These are phyloP conservation scores for Blastobasis lacticolella DNA, from an alignment of 2,888 invertebrate genomes.

Conservation along the genomic window DNA sequence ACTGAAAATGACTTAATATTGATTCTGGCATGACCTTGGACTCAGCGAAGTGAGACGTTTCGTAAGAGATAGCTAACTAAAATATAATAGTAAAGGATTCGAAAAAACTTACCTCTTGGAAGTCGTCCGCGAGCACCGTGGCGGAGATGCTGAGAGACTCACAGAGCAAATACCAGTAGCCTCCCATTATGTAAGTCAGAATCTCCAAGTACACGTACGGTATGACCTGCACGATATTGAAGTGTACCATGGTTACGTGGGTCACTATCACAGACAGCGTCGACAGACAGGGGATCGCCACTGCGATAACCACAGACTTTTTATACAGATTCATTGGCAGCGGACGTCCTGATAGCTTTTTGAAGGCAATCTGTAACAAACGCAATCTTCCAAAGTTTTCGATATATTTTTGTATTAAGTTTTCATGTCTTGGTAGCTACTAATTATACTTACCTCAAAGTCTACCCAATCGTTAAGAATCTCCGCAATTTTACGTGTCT, in stretches of 20 bases:
- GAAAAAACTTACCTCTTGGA: conserved; percentile 67
- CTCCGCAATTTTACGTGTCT: conserved; percentile 76
- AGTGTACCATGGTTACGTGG: conserved; percentile 81
- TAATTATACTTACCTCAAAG: conserved; percentile 77
- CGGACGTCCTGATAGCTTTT: conserved; percentile 72
- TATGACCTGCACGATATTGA: conserved; percentile 76
- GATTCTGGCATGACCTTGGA: too few species aligned
- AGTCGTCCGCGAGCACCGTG: conserved; percentile 78
- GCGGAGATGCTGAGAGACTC: conserved; percentile 78
- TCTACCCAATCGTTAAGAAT: conserved; percentile 78
- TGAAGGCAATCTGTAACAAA: conserved; percentile 69
- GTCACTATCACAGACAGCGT: conserved; percentile 78
- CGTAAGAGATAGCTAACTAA: too few species aligned
- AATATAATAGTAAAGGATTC: too few species aligned
- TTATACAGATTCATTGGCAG: conserved; percentile 73
- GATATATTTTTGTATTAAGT: too few species aligned
- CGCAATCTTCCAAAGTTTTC: too few species aligned
- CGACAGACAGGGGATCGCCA: conserved; percentile 76
- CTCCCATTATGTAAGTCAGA: conserved; percentile 79
- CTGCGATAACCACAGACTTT: conserved; percentile 73
- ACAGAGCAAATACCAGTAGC: conserved; percentile 82
- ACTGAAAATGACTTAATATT: too few species aligned
- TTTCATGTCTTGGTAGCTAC: too few species aligned
- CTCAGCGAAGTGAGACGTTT: too few species aligned
- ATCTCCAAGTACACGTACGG: conserved; percentile 82